phyloP scores from a whole-genome alignment of 2,113 vertebrate genomes.

The Chloropsis hardwickii region DNA sequence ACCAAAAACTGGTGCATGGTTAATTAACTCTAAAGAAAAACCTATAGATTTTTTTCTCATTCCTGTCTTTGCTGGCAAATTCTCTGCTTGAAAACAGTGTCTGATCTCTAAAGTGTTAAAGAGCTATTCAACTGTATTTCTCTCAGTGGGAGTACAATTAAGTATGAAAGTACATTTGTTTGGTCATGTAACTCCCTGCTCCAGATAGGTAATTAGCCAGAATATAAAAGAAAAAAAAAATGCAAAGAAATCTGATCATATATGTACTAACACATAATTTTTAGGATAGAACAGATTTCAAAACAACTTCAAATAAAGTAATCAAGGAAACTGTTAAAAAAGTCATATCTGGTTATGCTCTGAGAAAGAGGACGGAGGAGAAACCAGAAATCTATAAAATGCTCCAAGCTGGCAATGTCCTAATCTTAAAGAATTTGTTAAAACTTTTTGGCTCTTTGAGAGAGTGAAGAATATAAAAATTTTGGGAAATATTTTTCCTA shows the following conservation, averaged over 20 bases:
- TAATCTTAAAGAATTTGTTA: not conserved
- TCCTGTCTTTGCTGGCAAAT: not conserved
- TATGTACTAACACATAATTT: not conserved
- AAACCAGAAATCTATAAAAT: not conserved
- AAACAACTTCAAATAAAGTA: not conserved
- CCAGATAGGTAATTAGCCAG: slow-evolving; percentile 75
- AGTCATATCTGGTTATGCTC: not conserved
- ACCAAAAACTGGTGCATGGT: not conserved
- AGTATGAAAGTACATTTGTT: slow-evolving; percentile 40
- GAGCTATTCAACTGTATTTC: not conserved
- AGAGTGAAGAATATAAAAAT: not conserved
- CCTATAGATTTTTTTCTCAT: slow-evolving; percentile 32
- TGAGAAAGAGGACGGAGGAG: not conserved
- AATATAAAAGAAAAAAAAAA: not conserved
- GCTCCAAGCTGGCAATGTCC: not conserved
- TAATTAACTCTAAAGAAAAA: slow-evolving; percentile 51
- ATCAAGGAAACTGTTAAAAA: slow-evolving; percentile 47
- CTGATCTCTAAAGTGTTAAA: slow-evolving; percentile 12
- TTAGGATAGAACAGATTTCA: not conserved
- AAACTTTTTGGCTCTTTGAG: not conserved
- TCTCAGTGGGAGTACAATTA: slow-evolving; percentile 14
- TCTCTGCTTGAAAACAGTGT: not conserved
- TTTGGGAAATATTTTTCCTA: not conserved
- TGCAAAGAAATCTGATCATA: slow-evolving; percentile 20
- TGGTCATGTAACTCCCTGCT: slow-evolving; percentile 73